A percentile compares a stretch with the other conserved stretches of the same genome.
These are phyloP conservation scores for Dolichotis patagonum DNA, from an alignment of 2,113 vertebrate species.

Conservation along the genomic window DNA sequence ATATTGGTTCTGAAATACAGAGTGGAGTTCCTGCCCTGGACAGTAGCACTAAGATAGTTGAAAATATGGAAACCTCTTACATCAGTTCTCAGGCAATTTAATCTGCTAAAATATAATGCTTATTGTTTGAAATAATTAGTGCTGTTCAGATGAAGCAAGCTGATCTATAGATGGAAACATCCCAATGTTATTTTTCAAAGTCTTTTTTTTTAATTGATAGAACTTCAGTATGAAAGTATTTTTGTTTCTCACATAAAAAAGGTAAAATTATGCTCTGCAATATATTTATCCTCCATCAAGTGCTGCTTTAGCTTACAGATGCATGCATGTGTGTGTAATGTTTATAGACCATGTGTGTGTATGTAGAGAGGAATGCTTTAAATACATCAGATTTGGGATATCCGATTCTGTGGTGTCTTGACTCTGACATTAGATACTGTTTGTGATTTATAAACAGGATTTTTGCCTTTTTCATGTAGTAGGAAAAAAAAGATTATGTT, in stretches of 20 bases:
- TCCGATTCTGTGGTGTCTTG: conserved; percentile 1
- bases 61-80: conserved; percentile 1
- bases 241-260: conserved; percentile 48
- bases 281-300: neutral
- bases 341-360: conserved; percentile 13
- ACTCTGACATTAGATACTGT: conserved; percentile 27
- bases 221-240: neutral
- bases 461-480: conserved; percentile 11
- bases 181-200: neutral
- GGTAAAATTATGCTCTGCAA: conserved; percentile 13
- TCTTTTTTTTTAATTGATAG: neutral
- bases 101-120: conserved; percentile 24
- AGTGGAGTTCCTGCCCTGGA: neutral
- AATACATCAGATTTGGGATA: conserved; percentile 32
- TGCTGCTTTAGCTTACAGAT: conserved; percentile 6
- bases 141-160: conserved; percentile 28
- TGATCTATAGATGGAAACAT: conserved; percentile 1
- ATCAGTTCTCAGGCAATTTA: conserved; percentile 28
- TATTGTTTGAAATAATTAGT: conserved; percentile 36
- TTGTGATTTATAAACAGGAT: conserved; percentile 35
- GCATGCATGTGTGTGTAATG: neutral
- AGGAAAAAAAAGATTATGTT: neutral
- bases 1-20: neutral
- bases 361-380: neutral
- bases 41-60: neutral